phyloP scores from a whole-genome alignment of 1,140 invertebrate species.

The Triops cancriformis region DNA sequence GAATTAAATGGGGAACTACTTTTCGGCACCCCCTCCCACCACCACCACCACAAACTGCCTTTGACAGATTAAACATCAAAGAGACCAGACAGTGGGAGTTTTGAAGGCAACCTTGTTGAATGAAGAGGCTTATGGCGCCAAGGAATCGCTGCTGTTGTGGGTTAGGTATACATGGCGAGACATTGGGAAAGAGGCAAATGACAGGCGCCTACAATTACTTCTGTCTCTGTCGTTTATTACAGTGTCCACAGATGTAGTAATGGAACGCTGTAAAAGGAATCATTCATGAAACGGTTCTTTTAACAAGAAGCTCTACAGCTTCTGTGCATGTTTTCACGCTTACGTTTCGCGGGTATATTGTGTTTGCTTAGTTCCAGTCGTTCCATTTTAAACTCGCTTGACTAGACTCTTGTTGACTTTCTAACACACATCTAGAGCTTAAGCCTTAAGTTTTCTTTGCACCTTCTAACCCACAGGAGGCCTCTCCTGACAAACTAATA shows the following conservation, averaged over 20 bases:
- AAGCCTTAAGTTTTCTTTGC: no score
- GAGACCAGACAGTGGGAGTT: not conserved
- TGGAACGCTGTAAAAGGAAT: not conserved
- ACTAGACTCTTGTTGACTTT: not conserved
- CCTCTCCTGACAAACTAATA: no score
- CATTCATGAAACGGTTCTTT: not conserved
- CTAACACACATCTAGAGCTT: no score
- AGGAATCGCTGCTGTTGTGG: not conserved
- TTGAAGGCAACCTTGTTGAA: slow-evolving; percentile 1
- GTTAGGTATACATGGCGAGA: not conserved
- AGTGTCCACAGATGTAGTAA: not conserved
- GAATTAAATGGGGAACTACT: no score
- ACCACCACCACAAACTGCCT: no score
- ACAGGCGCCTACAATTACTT: not conserved
- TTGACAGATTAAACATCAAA: not conserved
- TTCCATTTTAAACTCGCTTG: not conserved
- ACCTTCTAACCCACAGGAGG: no score
- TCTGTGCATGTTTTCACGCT: not conserved
- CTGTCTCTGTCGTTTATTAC: not conserved
- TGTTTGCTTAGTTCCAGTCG: not conserved
- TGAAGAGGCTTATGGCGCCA: not conserved
- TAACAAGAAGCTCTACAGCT: not conserved
- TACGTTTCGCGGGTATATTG: not conserved
- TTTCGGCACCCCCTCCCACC: no score
- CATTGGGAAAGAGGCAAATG: not conserved